These are phyloP conservation scores for Temnopleurus reevesii DNA, from an alignment of 53 echinoderm and acorn worm genomes.

Conservation along the genomic window DNA sequence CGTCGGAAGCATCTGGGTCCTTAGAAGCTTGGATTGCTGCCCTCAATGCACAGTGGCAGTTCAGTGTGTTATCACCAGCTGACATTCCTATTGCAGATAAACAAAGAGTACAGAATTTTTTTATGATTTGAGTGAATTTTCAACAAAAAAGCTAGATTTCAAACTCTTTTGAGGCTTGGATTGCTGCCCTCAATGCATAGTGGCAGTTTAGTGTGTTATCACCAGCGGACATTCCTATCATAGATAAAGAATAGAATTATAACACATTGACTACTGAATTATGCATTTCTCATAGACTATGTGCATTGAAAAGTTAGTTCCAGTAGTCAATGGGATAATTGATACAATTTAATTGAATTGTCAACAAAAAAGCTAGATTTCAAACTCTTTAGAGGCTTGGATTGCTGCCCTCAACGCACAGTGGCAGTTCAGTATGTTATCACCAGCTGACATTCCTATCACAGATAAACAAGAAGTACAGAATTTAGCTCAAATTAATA, in stretches of 20 bases:
- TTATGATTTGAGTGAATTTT: too few species aligned
- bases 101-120: too few species aligned
- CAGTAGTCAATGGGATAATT: too few species aligned
- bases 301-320: too few species aligned
- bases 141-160: too few species aligned
- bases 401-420: slow-evolving; percentile 49
- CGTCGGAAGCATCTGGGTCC: slow-evolving; percentile 20
- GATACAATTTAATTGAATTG: too few species aligned
- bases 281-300: too few species aligned
- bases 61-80: slow-evolving; percentile 77
- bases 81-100: slow-evolving; percentile 63
- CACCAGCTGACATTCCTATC: slow-evolving; percentile 76
- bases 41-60: slow-evolving; percentile 48
- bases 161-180: slow-evolving; percentile 29
- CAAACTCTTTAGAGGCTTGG: slow-evolving; percentile 26
- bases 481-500: too few species aligned
- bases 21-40: slow-evolving; percentile 37
- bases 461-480: not conserved
- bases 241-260: not conserved
- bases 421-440: slow-evolving; percentile 65
- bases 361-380: too few species aligned
- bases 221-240: slow-evolving; percentile 74
- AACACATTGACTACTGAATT: too few species aligned
- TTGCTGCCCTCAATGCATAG: slow-evolving; percentile 44
- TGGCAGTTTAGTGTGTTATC: slow-evolving; percentile 70